Conservation (phyloP, 2,113 vertebrate genomes). For the Corydoras sp. region DNA sequence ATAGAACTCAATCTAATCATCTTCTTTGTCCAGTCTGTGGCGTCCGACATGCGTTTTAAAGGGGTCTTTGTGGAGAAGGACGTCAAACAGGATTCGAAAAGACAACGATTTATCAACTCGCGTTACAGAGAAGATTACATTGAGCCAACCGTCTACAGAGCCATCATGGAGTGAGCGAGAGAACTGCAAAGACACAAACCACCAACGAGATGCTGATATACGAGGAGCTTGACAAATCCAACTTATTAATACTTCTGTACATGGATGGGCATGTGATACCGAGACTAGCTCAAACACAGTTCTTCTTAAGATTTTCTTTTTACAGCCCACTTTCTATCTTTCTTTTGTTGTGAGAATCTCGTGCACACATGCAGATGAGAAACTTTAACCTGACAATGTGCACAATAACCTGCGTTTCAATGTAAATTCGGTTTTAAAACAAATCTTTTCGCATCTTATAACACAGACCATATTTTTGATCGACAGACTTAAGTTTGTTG, state of each 20-base stretch:
- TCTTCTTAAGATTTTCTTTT: too few relatives aligned
- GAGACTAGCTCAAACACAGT: background rate
- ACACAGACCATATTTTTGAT: too few relatives aligned
- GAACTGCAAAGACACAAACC: background rate
- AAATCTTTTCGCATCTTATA: too few relatives aligned
- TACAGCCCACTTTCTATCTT: too few relatives aligned
- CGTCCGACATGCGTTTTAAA: constrained; percentile 95
- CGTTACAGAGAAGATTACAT: constrained; percentile 94
- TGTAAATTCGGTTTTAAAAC: too few relatives aligned
- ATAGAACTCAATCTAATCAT: background rate
- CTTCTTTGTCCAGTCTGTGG: constrained; percentile 75
- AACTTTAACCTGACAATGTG: too few relatives aligned
- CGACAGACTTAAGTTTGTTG: background rate
- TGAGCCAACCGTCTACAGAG: constrained; percentile 85
- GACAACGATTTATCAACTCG: constrained; percentile 93
- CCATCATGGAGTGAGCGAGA: constrained; percentile 84
- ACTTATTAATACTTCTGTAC: too few relatives aligned
- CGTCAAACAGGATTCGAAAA: constrained; percentile 87
- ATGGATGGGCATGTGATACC: background rate
- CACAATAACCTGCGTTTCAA: too few relatives aligned
- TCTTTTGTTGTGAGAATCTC: too few relatives aligned
- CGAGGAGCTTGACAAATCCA: background rate
- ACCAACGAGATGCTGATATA: background rate
- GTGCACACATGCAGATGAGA: too few relatives aligned
- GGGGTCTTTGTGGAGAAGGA: constrained; percentile 88